Evolutionary conservation across 2,888 invertebrate genomes (phyloP), one percentile per base, ranked within the genome.

Genomic region (Amblyjoppa proteus): DNA sequence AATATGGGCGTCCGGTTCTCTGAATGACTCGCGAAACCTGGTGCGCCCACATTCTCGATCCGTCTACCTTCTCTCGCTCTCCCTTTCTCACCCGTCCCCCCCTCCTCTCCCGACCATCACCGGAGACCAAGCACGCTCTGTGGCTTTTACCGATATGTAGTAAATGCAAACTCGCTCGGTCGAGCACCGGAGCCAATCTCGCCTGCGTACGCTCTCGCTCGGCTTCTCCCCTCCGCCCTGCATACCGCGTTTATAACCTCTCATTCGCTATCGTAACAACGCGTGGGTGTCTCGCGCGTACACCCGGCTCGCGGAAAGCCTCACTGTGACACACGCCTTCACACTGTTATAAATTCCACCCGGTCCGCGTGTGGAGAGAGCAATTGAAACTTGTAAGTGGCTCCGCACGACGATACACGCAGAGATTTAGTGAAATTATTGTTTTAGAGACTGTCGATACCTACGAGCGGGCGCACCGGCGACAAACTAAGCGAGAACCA

Each of bases 1-100:
- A 88, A 90, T 89, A 88, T 86, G 85, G 84, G 71, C 80, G 86
- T 78, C 87, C 83, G 84, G 87, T 89, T 90, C 87, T 81, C 82
- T 90, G 85, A 91, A 91, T 90, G 89, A 91, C 88, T 90, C 88
- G 89, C 88, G 86, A 91, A 91, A 92, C 91, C 91, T 91, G 89
- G 91, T 91, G 90, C 90, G 91, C 91, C 92, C 92, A 92, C 91
- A 91, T 91, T 91, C 90, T 89, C 88, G 69, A 71, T 64, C 85
- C 83, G 74, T 81, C 81, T 75, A 58, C n/a, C 49, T 34, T n/a
- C 64, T 49, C 53, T 71, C 41, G 28, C 28, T 71, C 49, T 34
- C 20, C 71, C 41, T 58, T 53, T 68, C 69, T 53, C 56, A 20
- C 2, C 38, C 34, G 20, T 20, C 34, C 34, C 7, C 7, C 34